These are phyloP conservation scores for Luperina nickerlii DNA, from an alignment of 2,888 invertebrate species.

Conservation along the genomic window DNA sequence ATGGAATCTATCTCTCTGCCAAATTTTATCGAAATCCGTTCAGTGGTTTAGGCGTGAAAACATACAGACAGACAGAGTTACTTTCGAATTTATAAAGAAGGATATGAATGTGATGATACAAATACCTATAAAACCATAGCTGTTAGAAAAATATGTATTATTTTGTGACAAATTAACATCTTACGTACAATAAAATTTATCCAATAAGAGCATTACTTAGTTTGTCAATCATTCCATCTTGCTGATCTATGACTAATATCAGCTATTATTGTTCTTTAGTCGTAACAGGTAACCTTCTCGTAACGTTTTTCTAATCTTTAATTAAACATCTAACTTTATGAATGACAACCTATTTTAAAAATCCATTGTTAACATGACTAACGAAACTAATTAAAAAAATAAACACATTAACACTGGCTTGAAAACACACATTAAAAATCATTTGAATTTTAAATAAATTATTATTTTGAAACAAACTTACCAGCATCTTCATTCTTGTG, in stretches of 20 bases:
- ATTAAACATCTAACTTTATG: conserved; percentile 17
- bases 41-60: too few species aligned
- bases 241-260: conserved; percentile 22
- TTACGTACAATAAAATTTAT: too few species aligned
- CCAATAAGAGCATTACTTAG: neutral
- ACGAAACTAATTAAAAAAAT: neutral
- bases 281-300: neutral
- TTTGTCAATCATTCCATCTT: conserved; percentile 11
- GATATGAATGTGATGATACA: neutral
- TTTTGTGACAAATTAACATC: too few species aligned
- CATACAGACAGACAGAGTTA: too few species aligned
- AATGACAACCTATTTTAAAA: conserved; percentile 10
- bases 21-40: too few species aligned
- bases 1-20: too few species aligned
- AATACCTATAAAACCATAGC: neutral
- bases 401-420: neutral
- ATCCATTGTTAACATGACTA: conserved; percentile 3
- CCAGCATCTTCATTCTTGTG: conserved; percentile 53
- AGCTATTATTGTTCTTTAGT: neutral
- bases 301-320: conserved; percentile 29
- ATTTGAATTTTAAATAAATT: conserved; percentile 3
- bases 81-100: too few species aligned
- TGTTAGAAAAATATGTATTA: neutral
- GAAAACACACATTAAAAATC: neutral
- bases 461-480: conserved; percentile 24